Evolutionary conservation across 1,140 invertebrate species (phyloP).

Genomic region (Aphaenogaster rudis): DNA sequence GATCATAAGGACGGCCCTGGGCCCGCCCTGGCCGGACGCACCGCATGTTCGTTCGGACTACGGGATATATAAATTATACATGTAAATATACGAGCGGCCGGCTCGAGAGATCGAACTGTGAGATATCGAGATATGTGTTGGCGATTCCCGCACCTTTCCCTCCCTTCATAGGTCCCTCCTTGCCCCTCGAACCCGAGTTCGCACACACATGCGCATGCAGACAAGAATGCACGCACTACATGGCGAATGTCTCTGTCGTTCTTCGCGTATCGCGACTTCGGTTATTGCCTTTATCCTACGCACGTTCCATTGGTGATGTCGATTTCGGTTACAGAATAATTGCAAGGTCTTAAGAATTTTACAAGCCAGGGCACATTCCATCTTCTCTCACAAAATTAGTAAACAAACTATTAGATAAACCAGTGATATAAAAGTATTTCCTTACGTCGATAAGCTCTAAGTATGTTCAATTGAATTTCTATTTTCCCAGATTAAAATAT

Average conservation of each 20-base stretch:
- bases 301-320: conserved; percentile 24
- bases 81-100: conserved; percentile 84
- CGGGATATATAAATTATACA: conserved; percentile 86
- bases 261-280: conserved; percentile 48
- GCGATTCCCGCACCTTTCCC: conserved; percentile 74
- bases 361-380: not conserved
- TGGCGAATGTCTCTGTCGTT: conserved; percentile 63
- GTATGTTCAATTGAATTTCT: not conserved
- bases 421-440: not conserved
- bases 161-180: conserved; percentile 27
- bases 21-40: conserved; percentile 71
- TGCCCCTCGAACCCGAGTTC: not conserved
- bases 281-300: conserved; percentile 69
- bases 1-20: conserved; percentile 61
- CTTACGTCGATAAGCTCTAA: not conserved
- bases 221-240: conserved; percentile 39
- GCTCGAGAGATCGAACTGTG: conserved; percentile 81
- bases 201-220: conserved; percentile 19
- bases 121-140: conserved; percentile 84
- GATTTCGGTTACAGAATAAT: not conserved
- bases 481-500: not conserved
- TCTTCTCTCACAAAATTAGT: not conserved
- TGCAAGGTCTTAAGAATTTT: not conserved
- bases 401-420: not conserved
- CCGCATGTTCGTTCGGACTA: conserved; percentile 56